phyloP scores from a whole-genome alignment of 2,113 vertebrate genomes.

The Ia io region DNA sequence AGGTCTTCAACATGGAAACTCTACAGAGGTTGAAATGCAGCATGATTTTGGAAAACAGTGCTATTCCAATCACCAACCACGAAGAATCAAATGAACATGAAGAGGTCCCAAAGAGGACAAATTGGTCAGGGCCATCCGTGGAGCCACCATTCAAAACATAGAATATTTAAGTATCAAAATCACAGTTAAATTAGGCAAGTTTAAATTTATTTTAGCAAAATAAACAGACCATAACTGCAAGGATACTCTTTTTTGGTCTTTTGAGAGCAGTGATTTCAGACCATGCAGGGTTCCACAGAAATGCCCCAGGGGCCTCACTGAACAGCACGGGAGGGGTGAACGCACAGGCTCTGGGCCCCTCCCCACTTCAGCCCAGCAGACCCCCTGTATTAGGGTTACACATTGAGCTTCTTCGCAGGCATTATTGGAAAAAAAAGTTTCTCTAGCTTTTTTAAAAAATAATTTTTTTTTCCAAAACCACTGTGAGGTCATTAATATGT shows the following conservation, averaged over 20 bases:
- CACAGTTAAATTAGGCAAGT: neutral
- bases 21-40: neutral
- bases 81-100: neutral
- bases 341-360: too few species aligned
- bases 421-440: neutral
- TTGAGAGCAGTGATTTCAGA: neutral
- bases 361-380: neutral
- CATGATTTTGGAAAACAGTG: neutral
- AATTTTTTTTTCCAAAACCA: neutral
- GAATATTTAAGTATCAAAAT: neutral
- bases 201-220: neutral
- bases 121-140: fast-evolving
- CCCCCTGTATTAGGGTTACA: neutral
- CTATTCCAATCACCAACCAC: neutral
- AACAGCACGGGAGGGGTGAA: neutral
- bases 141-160: neutral
- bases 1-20: neutral
- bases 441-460: neutral
- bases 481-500: neutral
- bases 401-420: neutral
- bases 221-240: neutral
- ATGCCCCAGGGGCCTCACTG: neutral
- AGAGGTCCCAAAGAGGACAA: neutral
- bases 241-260: neutral
- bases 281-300: neutral